Conservation (phyloP, 2,113 vertebrate species). For the Corythaixoides concolor region DNA sequence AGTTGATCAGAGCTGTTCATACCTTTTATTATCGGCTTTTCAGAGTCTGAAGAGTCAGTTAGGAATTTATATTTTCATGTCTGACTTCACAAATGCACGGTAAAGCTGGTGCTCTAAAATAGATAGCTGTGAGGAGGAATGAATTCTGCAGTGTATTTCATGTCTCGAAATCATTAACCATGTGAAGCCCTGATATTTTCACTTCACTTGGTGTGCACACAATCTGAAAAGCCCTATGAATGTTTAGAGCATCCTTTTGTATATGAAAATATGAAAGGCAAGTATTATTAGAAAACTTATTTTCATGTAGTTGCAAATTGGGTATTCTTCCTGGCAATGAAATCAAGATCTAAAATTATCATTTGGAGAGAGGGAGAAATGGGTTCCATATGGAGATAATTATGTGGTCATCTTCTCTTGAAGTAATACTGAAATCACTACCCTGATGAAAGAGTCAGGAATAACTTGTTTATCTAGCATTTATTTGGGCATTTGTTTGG, state of each 20-base stretch:
- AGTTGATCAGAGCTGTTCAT: not conserved
- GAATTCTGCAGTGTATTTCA: not conserved
- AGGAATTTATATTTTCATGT: not conserved
- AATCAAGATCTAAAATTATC: slow-evolving; percentile 24
- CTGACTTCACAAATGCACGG: not conserved
- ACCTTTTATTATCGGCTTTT: not conserved
- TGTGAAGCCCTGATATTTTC: not conserved
- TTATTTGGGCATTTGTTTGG: slow-evolving; percentile 22
- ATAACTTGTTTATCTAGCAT: slow-evolving; percentile 54
- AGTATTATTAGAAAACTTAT: not conserved
- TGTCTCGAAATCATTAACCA: not conserved
- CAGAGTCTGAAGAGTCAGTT: not conserved
- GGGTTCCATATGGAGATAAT: slow-evolving; percentile 35
- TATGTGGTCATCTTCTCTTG: slow-evolving; percentile 8
- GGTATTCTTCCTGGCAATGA: slow-evolving; percentile 12
- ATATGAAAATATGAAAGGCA: not conserved
- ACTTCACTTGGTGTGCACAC: not conserved
- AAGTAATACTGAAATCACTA: slow-evolving; percentile 31
- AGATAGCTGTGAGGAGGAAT: not conserved
- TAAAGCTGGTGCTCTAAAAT: not conserved
- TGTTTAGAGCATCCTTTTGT: not conserved
- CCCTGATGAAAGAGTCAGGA: slow-evolving; percentile 11
- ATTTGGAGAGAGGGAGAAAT: not conserved
- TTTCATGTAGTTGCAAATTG: not conserved
- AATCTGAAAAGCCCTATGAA: not conserved